Evolutionary conservation across 2,888 invertebrate genomes (phyloP).

Genomic region (Chorisops tibialis): DNA sequence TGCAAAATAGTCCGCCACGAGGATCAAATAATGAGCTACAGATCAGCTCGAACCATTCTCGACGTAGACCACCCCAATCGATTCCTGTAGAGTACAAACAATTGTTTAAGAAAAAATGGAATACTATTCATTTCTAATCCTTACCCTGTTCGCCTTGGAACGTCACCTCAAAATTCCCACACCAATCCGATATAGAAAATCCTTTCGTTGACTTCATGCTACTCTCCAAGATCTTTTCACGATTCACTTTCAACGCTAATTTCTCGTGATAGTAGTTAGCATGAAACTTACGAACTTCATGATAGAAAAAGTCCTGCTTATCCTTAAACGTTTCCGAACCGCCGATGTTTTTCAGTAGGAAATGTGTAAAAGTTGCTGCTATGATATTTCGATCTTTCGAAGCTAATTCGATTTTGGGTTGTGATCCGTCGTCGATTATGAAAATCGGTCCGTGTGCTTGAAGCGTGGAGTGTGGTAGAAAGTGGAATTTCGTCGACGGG

Average conservation of each 20-base stretch:
- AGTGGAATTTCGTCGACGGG: constrained; percentile 87
- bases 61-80: constrained; percentile 89
- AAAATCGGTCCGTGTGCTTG: constrained; percentile 62
- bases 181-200: constrained; percentile 88
- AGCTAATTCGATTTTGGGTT: constrained; percentile 77
- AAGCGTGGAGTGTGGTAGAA: constrained; percentile 52
- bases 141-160: constrained; percentile 92
- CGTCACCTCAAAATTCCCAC: constrained; percentile 86
- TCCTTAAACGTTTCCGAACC: constrained; percentile 92
- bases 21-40: constrained; percentile 86
- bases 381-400: constrained; percentile 85
- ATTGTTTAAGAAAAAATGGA: not conserved
- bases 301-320: constrained; percentile 76
- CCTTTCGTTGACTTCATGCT: constrained; percentile 81
- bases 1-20: constrained; percentile 75
- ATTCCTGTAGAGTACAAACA: constrained; percentile 60
- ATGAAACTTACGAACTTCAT: constrained; percentile 79
- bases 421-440: constrained; percentile 86
- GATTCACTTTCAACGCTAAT: constrained; percentile 73
- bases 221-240: constrained; percentile 78
- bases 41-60: constrained; percentile 92
- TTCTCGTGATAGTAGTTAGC: constrained; percentile 85
- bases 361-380: constrained; percentile 88
- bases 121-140: not conserved
- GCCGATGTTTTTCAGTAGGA: constrained; percentile 88